Evolutionary conservation across 1,140 invertebrate genomes (phyloP), one percentile per base, ranked within the genome.

Genomic region (Reticulitermes speratus): DNA sequence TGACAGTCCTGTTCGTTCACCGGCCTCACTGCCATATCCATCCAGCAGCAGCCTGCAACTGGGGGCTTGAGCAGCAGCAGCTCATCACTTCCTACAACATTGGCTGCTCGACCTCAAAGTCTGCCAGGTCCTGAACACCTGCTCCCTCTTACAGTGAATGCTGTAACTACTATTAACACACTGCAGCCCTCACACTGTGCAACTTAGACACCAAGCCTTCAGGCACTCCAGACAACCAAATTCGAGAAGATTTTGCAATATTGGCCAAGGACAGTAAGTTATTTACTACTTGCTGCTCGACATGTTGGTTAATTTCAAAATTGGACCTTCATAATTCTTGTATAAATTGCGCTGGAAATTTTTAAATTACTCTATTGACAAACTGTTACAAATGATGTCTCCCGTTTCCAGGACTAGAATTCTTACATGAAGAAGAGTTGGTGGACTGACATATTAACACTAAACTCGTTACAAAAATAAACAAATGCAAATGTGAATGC

Each of bases 201-300:
- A 86, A 45, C 44, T 38, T 65, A 16, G 55, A 75, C 44, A 45
- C 85, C 44, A 81, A 82, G 19, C 69, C 82, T 12, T 75, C 55
- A 21, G 38, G 44, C 87, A 89, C 82, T 87, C 88, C 93, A 0
- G 94, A 95, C 87, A 93, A 94, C 86, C 94, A 95, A 88, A 88
- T 94, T 32, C 89, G 93, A 82, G 94, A 95, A 87, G 94, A 95
- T 90, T 96, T 95, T 90, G 90, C 94, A 5, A 91, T 93, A 9
- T 90, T 95, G 45, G 95, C 95, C 23, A 95, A 95, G 90, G 93
- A 95, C 89, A 92, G 93, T 93, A 88, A 89, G 89, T 88, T 87
- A 19, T 59, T 21, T 38, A 38, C 52, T 21, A 55, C 52, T 55
- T 5, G 14, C 19, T 55, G 52, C 19, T 55, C 52, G 5, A 16